Evolutionary conservation across 1,140 invertebrate genomes (phyloP), one percentile per base, ranked within the genome.

Genomic region (Plodia interpunctella): DNA sequence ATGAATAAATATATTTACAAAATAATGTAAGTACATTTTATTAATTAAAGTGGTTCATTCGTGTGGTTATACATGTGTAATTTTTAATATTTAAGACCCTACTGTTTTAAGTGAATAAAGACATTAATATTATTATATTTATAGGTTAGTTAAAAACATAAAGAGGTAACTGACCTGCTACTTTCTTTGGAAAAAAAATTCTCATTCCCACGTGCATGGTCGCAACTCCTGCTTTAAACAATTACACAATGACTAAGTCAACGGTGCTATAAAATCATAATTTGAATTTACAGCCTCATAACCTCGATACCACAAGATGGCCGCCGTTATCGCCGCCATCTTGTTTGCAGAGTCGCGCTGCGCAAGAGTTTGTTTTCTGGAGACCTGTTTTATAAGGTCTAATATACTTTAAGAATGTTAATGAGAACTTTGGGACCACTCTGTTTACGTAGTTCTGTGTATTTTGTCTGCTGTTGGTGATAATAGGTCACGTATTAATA

Each of bases 271-370:
- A 74, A 74, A 74, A 61, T 68, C 63, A 68, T 71, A 74, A 68
- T 74, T 74, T 68, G 53, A 70, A 68, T 68, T 68, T 70, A 67
- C 65, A 64, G 64, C 57, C 57, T 65, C 65, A 65, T 74, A 79
- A 75, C 78, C 78, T 83, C 77, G 72, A 72, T 77, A 51, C 57
- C 32, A 56, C 81, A 87, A 87, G 74, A 88, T 88, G 85, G 85
- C 84, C 66, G 62, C 69, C 60, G 60, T 81, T 83, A 86, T 83
- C 78, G 75, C 76, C 74, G 81, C 81, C 80, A 82, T 86, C 17
- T 71, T 77, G 80, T 83, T 83, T 86, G 71, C 76, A 30, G 67
- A 79, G 75, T 11, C 62, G 57, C 61, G 69, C 73, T 83, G 79
- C 82, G 84, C 82, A 83, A 85, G 77, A 83, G 80, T 83, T 78